A percentile compares a stretch with the other conserved stretches of the same genome.
Evolutionary conservation across 2,797 vertebrate genomes (phyloP).

Genomic region (Alosa sapidissima): DNA sequence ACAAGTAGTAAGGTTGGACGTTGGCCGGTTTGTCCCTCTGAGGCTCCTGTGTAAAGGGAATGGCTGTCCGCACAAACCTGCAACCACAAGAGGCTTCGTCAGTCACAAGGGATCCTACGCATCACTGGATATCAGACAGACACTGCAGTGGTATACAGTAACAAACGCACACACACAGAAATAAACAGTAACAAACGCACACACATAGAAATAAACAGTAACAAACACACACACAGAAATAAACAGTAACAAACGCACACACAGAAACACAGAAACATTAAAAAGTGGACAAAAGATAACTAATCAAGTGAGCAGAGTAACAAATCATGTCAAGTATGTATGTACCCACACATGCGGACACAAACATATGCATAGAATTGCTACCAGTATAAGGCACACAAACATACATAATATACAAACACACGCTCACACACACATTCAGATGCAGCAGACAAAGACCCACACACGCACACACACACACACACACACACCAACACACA

Average conservation of each 20-base stretch:
- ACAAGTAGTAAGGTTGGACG: conserved; percentile 98
- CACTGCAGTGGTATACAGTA: background rate
- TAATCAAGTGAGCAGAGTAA: background rate
- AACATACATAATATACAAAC: background rate
- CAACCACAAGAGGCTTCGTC: background rate
- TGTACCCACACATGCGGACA: background rate
- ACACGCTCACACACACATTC: conserved; percentile 3
- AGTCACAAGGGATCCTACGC: background rate
- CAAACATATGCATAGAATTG: background rate
- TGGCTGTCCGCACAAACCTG: conserved; percentile 94
- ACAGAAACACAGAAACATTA: no score
- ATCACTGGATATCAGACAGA: background rate
- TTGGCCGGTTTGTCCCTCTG: conserved; percentile 98
- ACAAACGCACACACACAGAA: background rate
- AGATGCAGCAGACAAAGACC: background rate
- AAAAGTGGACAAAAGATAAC: no score
- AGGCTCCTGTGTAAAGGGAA: conserved; percentile 97
- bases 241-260: background rate
- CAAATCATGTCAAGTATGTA: no score
- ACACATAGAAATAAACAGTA: no score
- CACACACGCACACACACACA: background rate
- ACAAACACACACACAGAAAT: no score
- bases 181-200: background rate
- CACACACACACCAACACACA: background rate
- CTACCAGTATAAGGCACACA: background rate